A percentile compares a stretch with the other conserved stretches of the same genome.
These are phyloP conservation scores for Anas acuta DNA, from an alignment of 2,797 vertebrate species.

Conservation along the genomic window DNA sequence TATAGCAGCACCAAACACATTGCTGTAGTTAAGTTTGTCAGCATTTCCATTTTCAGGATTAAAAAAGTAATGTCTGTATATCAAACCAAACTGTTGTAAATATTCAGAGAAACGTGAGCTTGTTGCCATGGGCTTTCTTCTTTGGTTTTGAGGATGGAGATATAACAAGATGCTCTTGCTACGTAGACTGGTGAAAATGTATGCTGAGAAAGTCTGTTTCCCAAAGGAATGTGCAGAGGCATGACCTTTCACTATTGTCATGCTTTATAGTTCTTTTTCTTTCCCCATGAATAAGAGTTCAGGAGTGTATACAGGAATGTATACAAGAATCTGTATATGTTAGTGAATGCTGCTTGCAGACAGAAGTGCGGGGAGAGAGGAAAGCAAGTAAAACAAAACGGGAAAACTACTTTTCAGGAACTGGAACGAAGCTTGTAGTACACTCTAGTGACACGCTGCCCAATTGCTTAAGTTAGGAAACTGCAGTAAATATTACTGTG, in stretches of 20 bases:
- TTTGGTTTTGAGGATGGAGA: neutral
- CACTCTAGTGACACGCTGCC: neutral
- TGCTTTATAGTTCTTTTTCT: neutral
- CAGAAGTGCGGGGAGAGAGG: neutral
- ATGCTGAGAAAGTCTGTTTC: neutral
- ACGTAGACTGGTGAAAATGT: neutral
- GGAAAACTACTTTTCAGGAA: neutral
- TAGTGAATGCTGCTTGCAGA: neutral
- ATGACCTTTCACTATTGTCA: neutral
- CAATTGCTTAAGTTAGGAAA: neutral
- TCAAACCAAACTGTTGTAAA: neutral
- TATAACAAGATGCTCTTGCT: neutral
- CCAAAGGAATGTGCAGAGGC: neutral
- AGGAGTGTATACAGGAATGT: neutral
- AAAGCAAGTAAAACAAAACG: neutral
- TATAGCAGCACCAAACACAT: conserved; percentile 34
- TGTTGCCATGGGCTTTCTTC: neutral
- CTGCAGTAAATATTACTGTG: neutral
- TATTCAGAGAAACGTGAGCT: neutral
- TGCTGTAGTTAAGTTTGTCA: conserved; percentile 72
- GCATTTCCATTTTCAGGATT: conserved; percentile 58
- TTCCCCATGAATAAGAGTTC: neutral
- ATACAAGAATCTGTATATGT: neutral
- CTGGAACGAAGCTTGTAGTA: neutral
- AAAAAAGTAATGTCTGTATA: neutral